Conservation (phyloP, 37 sponge, comb jelly and placozoan genomes). For the Bolinopsis microptera region DNA sequence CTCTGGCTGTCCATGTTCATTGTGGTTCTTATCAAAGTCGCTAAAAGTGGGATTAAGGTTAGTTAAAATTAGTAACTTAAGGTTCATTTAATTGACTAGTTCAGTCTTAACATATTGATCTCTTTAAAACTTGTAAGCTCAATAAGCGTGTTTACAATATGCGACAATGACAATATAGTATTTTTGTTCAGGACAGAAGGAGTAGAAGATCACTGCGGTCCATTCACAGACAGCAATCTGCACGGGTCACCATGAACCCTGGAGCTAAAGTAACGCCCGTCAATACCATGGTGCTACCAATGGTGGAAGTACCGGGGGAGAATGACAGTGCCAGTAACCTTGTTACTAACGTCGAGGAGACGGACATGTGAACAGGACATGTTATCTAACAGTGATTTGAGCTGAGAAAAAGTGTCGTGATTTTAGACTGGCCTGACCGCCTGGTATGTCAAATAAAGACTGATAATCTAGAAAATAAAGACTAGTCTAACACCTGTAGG, state of each 20-base stretch:
- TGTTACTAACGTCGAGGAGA: background rate
- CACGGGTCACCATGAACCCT: background rate
- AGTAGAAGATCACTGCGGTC: background rate
- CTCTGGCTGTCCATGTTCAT: conserved; percentile 7
- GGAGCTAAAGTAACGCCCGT: background rate
- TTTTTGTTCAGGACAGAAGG: background rate
- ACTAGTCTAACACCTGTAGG: too few species aligned
- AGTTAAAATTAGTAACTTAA: background rate
- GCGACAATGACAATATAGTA: too few species aligned
- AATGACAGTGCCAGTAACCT: background rate
- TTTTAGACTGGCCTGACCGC: too few species aligned
- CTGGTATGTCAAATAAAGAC: too few species aligned
- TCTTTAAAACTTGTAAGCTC: background rate
- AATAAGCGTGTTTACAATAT: too few species aligned
- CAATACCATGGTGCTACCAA: background rate
- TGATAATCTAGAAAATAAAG: too few species aligned
- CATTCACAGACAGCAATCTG: background rate
- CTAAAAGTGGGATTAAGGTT: conserved; percentile 34
- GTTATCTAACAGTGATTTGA: too few species aligned
- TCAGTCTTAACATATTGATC: background rate
- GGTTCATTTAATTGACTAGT: background rate
- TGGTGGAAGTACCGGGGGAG: background rate
- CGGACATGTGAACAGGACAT: background rate
- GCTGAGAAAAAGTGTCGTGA: too few species aligned
- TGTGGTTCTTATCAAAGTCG: background rate